These are phyloP conservation scores for Hoplodrina ambigua DNA, from an alignment of 2,888 invertebrate species.

Conservation along the genomic window DNA sequence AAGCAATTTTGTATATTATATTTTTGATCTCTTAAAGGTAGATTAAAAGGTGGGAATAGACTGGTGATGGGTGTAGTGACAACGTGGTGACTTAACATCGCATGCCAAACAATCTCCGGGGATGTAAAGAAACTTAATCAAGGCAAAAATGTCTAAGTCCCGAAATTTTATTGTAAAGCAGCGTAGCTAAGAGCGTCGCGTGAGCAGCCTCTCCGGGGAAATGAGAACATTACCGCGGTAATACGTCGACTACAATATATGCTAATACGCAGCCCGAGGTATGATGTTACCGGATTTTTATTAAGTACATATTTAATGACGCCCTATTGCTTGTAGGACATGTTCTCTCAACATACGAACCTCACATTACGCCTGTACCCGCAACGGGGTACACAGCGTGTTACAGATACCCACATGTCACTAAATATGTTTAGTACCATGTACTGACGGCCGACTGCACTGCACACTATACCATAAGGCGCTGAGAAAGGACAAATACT, in stretches of 20 bases:
- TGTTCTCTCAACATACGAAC: no score
- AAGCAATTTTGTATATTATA: neutral
- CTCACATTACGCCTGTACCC: neutral
- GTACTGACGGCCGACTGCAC: no score
- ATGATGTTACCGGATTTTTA: neutral
- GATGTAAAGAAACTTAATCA: constrained; percentile 46
- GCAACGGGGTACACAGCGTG: neutral
- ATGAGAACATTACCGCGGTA: neutral
- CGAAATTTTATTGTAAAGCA: constrained; percentile 19
- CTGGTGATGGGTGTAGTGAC: neutral
- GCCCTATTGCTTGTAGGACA: neutral
- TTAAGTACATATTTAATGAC: neutral
- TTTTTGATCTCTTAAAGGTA: no score
- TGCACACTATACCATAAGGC: no score
- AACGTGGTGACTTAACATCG: constrained; percentile 4
- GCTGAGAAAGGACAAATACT: no score
- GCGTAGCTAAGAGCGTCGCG: constrained; percentile 5
- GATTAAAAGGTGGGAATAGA: neutral
- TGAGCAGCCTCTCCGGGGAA: constrained; percentile 23
- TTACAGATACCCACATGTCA: no score
- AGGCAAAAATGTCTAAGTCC: constrained; percentile 33
- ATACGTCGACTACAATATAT: neutral
- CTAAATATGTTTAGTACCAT: no score
- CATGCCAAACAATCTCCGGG: constrained; percentile 31
- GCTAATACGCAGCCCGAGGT: constrained; percentile 2